Evolutionary conservation across 2,888 invertebrate genomes (phyloP), one percentile per base, ranked within the genome.

Genomic region (Buathra laborator): DNA sequence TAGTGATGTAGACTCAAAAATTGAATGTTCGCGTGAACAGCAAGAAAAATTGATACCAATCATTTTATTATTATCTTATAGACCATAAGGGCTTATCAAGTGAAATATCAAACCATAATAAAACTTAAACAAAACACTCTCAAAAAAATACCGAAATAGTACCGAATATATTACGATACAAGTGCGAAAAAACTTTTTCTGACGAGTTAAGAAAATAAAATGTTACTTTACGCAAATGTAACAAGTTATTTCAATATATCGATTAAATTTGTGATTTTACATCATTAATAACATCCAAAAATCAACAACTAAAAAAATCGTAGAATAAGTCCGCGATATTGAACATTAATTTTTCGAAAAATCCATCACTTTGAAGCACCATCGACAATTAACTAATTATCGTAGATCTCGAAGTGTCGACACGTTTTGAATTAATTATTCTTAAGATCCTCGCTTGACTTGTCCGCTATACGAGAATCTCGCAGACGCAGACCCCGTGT

Each of bases 251-350:
- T n/a, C n/a, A n/a, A n/a, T n/a, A n/a, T n/a, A n/a, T n/a, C n/a
- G n/a, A n/a, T n/a, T n/a, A n/a, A n/a, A n/a, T n/a, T n/a, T n/a
- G 46, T 14, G 46, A 46, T 46, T 14, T 46, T 3, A 14, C 46
- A 46, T 14, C 14, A 46, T 14, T 37, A 37, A 37, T 37, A 46
- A 32, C 59, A 24, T 59, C 32, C 32, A 12, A 29, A 59, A 59
- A 4, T 32, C 14, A 59, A 29, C 59, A 12, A 14, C 24, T 4
- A 29, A 6, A 19, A 19, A 24, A 2, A 37, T 62, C 59, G 14
- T n/a, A 4, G 29, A 37, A 37, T 14, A 19, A 53, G 37, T 59
- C 44, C 72, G 43, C n/a, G 62, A 74, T 46, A 62, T 62, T 74
- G 29, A 62, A 46, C 19, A 6, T 10, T 46, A 24, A 12, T 29